phyloP scores from a whole-genome alignment of 2,888 invertebrate species.

The Xylocampa areola region DNA sequence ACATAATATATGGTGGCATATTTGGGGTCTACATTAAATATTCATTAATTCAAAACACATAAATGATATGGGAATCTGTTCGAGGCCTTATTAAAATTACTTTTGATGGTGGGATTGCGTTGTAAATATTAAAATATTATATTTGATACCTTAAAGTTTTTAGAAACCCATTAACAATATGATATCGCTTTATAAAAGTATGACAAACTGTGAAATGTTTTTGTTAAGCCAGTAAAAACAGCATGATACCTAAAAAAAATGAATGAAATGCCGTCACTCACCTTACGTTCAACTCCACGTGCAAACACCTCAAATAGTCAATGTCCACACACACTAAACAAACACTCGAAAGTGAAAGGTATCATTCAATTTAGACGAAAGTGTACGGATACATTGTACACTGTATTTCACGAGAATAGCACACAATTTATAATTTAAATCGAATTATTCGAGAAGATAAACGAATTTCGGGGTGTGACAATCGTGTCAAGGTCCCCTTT shows the following conservation, averaged over 20 bases:
- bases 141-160: too few relatives aligned
- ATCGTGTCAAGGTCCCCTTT: constrained; percentile 82
- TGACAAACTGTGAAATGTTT: too few relatives aligned
- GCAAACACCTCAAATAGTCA: constrained; percentile 62
- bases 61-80: constrained; percentile 15
- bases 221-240: background rate
- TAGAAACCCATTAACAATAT: too few relatives aligned
- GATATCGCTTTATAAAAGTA: too few relatives aligned
- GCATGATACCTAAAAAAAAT: background rate
- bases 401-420: constrained; percentile 39
- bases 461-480: constrained; percentile 78
- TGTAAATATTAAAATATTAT: too few relatives aligned
- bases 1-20: constrained; percentile 9
- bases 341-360: constrained; percentile 61
- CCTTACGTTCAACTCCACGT: constrained; percentile 68
- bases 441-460: constrained; percentile 51
- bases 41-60: constrained; percentile 36
- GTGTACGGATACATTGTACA: constrained; percentile 43
- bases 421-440: constrained; percentile 54
- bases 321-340: constrained; percentile 70
- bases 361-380: constrained; percentile 43
- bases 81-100: constrained; percentile 7
- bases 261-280: constrained; percentile 61
- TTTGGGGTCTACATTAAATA: constrained; percentile 24
- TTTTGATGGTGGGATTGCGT: constrained; percentile 4